Evolutionary conservation across 1,140 invertebrate genomes (phyloP), one percentile per base, ranked within the genome.

Genomic region (Eriosoma lanigerum): DNA sequence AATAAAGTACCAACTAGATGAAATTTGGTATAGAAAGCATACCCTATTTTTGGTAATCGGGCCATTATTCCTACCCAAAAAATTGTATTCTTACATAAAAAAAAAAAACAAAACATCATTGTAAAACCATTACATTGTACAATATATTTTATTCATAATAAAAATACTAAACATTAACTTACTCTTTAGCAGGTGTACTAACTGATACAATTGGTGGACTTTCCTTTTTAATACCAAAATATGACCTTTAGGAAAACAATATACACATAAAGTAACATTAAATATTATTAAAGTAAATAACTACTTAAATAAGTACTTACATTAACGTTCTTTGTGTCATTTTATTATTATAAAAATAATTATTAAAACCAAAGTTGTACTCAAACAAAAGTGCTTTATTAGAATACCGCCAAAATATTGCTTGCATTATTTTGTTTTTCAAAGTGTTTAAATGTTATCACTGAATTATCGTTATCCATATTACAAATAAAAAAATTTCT

Each of bases 271-370:
- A 9, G 0, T 12, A 52, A 29, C 52, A 52, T 26, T 12, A 21
- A 1, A 29, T 5, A 21, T 17, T 52, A 29, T 19, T 4, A 50
- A 50, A 29, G n/a, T n/a, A 13, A 29, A 29, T n/a, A 13, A 13
- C 0, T 0, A 15, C 1, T 54, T 21, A 12, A 12, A 60, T 24
- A 62, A 9, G 6, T 8, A 76, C 72, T 76, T 48, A 78, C 75
- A 78, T 58, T 62, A 78, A 78, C 0, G 75, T 62, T 26, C 75
- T 78, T 78, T 78, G 75, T 1, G 75, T 60, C 75, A 78, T 78
- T 75, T 56, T 75, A 4, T 17, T 46, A 6, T 78, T 78, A 26
- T 29, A 78, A 10, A 26, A 29, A 50, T 5, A 29, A 1, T 62
- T n/a, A n/a, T 46, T 21, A 21, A 17, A n/a, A 72, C 19, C 48